Conservation (phyloP, 2,113 vertebrate genomes). For the Odobenus rosmarus region DNA sequence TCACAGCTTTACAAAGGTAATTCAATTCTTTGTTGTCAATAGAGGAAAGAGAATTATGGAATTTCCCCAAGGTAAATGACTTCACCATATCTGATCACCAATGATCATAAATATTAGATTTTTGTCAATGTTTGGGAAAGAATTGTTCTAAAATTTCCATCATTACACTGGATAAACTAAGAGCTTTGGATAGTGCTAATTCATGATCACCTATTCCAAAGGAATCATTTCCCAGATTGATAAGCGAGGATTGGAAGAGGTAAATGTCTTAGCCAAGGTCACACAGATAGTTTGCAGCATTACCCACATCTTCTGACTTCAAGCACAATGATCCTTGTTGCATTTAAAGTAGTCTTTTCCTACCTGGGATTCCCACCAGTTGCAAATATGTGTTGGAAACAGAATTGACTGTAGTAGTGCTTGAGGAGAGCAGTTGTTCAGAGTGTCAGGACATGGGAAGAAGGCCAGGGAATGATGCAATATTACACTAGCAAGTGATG, state of each 20-base stretch:
- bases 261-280: constrained; percentile 30
- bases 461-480: constrained; percentile 74
- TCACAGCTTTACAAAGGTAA: background rate
- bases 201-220: background rate
- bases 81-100: background rate
- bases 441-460: constrained; percentile 59
- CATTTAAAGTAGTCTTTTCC: constrained; percentile 20
- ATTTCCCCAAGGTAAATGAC: constrained; percentile 51
- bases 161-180: background rate
- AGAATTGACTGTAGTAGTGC: background rate
- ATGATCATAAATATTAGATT: background rate
- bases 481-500: constrained; percentile 77
- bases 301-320: background rate
- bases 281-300: background rate
- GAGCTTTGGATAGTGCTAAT: background rate
- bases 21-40: background rate
- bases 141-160: constrained; percentile 24
- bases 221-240: background rate
- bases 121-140: background rate
- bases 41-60: background rate
- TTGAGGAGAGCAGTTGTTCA: constrained; percentile 42
- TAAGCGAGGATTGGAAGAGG: background rate
- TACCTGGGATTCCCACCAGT: constrained; percentile 71
- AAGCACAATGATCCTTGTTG: background rate
- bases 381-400: constrained; percentile 55